A percentile compares a stretch with the other conserved stretches of the same genome.
Evolutionary conservation across 2,797 vertebrate species (phyloP).

Genomic region (Hozukius guyotensis): DNA sequence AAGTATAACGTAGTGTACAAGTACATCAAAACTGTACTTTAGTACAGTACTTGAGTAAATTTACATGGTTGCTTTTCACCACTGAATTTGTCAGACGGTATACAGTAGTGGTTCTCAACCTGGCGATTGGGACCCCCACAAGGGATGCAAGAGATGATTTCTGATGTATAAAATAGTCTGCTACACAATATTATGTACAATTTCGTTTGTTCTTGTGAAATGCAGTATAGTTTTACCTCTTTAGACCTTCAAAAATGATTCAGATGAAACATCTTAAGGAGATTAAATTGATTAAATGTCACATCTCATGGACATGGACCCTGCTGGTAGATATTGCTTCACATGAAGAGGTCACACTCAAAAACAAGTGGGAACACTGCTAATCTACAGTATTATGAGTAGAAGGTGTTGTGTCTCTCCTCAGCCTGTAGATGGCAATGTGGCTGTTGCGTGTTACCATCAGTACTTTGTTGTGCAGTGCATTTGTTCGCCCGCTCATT

Average conservation of each 20-base stretch:
- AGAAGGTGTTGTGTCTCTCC: neutral
- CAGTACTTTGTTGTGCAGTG: neutral
- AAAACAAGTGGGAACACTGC: neutral
- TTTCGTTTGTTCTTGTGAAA: neutral
- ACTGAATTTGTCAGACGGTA: neutral
- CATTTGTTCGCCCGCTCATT: slow-evolving; percentile 9
- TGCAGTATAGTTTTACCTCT: neutral
- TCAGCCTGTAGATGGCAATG: slow-evolving; percentile 64
- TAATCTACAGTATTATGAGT: no score
- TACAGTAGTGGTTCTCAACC: neutral
- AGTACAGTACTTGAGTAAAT: neutral
- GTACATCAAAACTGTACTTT: neutral
- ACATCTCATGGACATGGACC: neutral
- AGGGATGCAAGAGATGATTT: neutral
- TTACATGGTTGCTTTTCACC: neutral
- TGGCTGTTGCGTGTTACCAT: neutral
- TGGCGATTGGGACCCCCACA: neutral
- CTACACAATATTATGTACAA: neutral
- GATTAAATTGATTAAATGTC: neutral
- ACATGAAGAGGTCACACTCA: neutral
- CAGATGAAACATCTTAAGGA: neutral
- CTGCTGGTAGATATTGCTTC: neutral
- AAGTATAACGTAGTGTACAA: neutral
- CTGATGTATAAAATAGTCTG: neutral
- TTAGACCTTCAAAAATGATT: neutral